Evolutionary conservation across 2,797 vertebrate species (phyloP), one percentile per base, ranked within the genome.

Genomic region (Saguinus oedipus): DNA sequence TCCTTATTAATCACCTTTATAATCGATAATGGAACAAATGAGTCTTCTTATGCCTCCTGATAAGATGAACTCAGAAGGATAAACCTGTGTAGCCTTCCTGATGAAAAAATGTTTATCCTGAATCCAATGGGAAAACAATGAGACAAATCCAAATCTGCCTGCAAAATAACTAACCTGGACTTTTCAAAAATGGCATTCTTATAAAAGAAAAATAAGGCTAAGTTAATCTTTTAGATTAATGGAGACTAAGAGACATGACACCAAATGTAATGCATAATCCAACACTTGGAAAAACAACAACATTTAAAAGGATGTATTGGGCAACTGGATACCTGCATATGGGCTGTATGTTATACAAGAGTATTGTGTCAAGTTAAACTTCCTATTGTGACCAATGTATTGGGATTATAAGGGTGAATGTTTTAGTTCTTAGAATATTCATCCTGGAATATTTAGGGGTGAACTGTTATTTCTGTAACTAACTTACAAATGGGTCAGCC

Each of bases 1-100:
- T 96, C 42, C 26, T 78, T 86, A 93, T 48, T 79, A 70, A 94
- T 76, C 39, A 95, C 7, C 14, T 89, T 91, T 80, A 75, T 42
- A 78, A 93, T 84, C 87, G 78, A 81, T 88, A 90, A 96, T 70
- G 39, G 42, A 72, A 83, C 30, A 85, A 79, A 76, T 48, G 17
- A 13, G 15, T 85, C 26, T 75, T 75, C 39, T 68, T 76, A 11
- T 55, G 50, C 24, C 59, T 96, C 42, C 61, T 91, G 44, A 53
- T 59, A 93, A 76, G 22, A 95, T 75, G 20, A 53, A 85, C 26
- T 61, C 79, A 93, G 19, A 86, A 75, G 46, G 55, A 79, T 33
- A 89, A 50, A 82, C 9, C 48, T 79, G 20, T 53, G 30, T 79
- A 53, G 42, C 76, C 11, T 50, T 50, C 76, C 30, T 0, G 0